Conservation (phyloP, 2,888 invertebrate species). For the Sinelater perroti region DNA sequence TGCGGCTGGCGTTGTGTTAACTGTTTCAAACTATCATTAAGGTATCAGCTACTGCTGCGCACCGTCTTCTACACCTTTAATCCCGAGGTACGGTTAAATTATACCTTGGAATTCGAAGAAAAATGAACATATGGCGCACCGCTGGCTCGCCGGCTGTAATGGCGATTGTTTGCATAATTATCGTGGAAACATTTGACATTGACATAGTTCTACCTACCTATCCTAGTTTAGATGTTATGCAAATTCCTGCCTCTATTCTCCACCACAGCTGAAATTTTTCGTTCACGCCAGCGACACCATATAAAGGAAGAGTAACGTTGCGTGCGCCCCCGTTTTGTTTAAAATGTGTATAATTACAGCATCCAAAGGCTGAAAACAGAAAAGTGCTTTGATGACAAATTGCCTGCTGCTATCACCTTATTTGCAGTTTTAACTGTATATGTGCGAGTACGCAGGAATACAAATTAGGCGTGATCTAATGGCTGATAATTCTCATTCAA, state of each 20-base stretch:
- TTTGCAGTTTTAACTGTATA: conserved; percentile 23
- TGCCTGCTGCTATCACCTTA: conserved; percentile 11
- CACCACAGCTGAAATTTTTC: too few relatives aligned
- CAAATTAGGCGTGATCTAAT: conserved; percentile 24
- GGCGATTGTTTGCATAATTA: conserved; percentile 21
- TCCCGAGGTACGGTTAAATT: too few relatives aligned
- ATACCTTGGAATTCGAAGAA: too few relatives aligned
- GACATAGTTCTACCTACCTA: conserved; percentile 34
- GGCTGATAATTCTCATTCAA: conserved; percentile 10
- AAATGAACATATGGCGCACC: conserved; percentile 20
- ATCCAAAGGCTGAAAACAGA: too few relatives aligned
- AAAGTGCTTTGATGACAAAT: not conserved
- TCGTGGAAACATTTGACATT: conserved; percentile 34
- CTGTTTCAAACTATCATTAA: too few relatives aligned
- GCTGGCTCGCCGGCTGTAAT: conserved; percentile 11
- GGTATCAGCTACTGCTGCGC: too few relatives aligned
- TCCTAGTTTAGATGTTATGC: conserved; percentile 17
- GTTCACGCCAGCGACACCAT: too few relatives aligned
- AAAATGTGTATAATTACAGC: too few relatives aligned
- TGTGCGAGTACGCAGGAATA: conserved; percentile 12
- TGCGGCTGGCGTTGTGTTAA: too few relatives aligned
- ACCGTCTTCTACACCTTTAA: too few relatives aligned
- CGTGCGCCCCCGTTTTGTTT: too few relatives aligned
- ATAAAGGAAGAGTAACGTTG: too few relatives aligned
- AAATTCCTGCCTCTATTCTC: conserved; percentile 9